Evolutionary conservation across 2,113 vertebrate genomes (phyloP).

Genomic region (Perognathus longimembris): DNA sequence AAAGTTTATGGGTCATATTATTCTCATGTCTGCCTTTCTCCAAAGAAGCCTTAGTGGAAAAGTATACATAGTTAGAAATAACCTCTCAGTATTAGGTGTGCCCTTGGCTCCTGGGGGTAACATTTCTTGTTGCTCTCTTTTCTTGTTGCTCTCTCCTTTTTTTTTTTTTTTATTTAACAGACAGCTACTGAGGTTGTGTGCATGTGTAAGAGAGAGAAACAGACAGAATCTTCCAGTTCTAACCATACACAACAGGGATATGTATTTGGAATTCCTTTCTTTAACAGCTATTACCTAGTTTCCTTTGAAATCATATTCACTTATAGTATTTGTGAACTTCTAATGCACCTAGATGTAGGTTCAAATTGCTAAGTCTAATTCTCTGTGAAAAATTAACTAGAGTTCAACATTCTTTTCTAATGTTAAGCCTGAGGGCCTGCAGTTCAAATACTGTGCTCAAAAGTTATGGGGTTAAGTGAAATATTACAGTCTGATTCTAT

Average conservation of each 20-base stretch:
- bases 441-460: not conserved
- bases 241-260: not conserved
- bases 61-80: not conserved
- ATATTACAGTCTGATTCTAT: not conserved
- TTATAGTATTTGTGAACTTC: not conserved
- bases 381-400: constrained; percentile 20
- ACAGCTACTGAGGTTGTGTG: not conserved
- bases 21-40: not conserved
- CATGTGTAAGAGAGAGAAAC: not conserved
- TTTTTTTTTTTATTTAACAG: too few relatives aligned
- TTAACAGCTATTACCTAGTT: not conserved
- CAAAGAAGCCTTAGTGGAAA: not conserved
- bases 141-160: not conserved
- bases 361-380: not conserved
- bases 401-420: constrained; percentile 10
- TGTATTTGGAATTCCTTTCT: not conserved
- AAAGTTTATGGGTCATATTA: not conserved
- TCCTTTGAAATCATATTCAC: not conserved
- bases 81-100: not conserved
- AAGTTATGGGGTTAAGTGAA: not conserved
- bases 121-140: not conserved
- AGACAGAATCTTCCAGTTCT: not conserved
- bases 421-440: not conserved
- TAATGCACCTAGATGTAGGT: not conserved
- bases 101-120: not conserved